Evolutionary conservation across 1,140 invertebrate species (phyloP), one percentile per base, ranked within the genome.

Genomic region (Spodoptera litura): DNA sequence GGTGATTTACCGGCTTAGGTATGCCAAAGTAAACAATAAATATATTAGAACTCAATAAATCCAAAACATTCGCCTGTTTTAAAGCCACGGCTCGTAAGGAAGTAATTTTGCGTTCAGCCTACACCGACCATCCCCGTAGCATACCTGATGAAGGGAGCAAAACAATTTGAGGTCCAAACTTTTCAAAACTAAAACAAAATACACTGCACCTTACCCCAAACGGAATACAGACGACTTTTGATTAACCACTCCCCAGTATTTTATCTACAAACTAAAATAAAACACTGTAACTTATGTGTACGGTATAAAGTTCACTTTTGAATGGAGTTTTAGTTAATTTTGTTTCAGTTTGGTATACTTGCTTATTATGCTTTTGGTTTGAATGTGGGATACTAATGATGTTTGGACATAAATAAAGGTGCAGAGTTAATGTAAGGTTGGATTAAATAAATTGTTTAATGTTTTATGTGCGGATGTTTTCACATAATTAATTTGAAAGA

Each of bases 91-190:
- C 20, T 70, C 38, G 27, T 64, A 64, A 62, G 78, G 70, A 78
- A 78, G 78, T 71, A 78, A 78, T 78, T 78, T 78, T 71, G 70
- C 44, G 56, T 71, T 62, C 68, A 59, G 31, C 49, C 31, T 70
- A 6, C 59, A 27, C 73, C 27, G 15, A 74, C 61, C n/a, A 49
- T 9, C 58, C 49, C 70, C 49, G 25, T 49, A 20, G 78, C 56
- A 78, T 78, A 78, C 78, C 66, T 73, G 70, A 78, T 73, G 78
- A 78, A 78, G 78, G 78, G 68, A 62, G 25, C 58, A 25, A 78
- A 78, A 73, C 78, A 78, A 78, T 78, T 78, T 78, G 59, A 59
- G 8, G 15, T 20, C 20, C 38, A 80, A 79, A 71, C 44, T 70
- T 76, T 71, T 49, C 5, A 80, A 56, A 64, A 55, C 73, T 81